phyloP scores from a whole-genome alignment of 2,113 vertebrate genomes.

The Mellivora capensis region DNA sequence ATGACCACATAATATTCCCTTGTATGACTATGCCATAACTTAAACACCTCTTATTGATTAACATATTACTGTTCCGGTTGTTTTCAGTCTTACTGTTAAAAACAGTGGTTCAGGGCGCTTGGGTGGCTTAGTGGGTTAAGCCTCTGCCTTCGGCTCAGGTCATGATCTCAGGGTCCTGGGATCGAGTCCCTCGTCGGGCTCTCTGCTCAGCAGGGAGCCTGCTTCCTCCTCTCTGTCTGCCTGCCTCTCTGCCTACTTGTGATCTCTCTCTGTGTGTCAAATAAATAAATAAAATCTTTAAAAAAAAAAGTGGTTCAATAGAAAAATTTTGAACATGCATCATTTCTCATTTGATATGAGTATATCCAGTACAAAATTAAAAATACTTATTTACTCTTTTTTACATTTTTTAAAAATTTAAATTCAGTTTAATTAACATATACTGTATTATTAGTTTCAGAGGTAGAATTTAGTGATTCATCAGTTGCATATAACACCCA shows the following conservation, averaged over 20 bases:
- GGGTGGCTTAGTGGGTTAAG: too few species aligned
- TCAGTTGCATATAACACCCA: not conserved
- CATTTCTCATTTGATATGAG: not conserved
- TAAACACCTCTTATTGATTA: not conserved
- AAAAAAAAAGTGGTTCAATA: not conserved
- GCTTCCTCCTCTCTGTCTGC: too few species aligned
- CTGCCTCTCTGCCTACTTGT: too few species aligned
- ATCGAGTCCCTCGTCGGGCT: too few species aligned
- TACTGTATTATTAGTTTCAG: not conserved
- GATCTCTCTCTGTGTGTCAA: too few species aligned
- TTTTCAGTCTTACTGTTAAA: not conserved
- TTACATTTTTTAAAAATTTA: not conserved
- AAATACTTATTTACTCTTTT: not conserved
- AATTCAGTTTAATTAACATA: not conserved
- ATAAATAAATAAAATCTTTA: too few species aligned
- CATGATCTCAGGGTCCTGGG: too few species aligned
- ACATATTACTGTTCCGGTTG: not conserved
- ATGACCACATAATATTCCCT: not conserved
- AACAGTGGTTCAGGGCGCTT: not conserved
- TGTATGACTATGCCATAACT: not conserved
- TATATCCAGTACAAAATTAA: not conserved
- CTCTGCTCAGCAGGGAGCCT: too few species aligned
- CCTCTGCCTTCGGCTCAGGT: too few species aligned
- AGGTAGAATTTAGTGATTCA: not conserved
- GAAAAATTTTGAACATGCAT: not conserved